These are phyloP conservation scores for Rhynchotus rufescens DNA, from an alignment of 2,797 vertebrate genomes.

Conservation along the genomic window DNA sequence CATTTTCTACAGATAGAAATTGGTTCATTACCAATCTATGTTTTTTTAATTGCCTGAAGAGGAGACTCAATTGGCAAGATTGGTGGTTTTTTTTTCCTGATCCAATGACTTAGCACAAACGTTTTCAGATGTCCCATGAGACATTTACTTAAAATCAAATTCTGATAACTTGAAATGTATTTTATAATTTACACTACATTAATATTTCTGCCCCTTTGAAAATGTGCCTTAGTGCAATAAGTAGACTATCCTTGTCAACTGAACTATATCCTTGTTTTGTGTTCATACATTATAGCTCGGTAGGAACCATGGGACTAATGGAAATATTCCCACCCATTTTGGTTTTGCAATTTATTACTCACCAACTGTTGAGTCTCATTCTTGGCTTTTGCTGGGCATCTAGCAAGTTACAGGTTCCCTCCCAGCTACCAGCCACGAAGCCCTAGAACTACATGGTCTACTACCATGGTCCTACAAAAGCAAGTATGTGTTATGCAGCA, in stretches of 20 bases:
- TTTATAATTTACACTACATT: background rate
- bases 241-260: background rate
- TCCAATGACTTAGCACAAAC: background rate
- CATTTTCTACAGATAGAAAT: background rate
- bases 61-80: background rate
- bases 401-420: background rate
- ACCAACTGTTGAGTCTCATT: background rate
- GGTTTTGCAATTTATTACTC: background rate
- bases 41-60: background rate
- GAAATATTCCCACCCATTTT: background rate
- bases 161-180: background rate
- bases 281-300: background rate
- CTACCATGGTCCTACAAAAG: background rate
- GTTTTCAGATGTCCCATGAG: background rate
- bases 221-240: background rate
- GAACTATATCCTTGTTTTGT: background rate
- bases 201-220: background rate
- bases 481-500: background rate
- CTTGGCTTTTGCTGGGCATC: background rate
- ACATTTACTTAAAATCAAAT: background rate
- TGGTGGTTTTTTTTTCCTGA: background rate
- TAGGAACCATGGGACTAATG: background rate
- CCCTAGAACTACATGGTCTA: background rate
- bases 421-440: background rate
- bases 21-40: background rate